Conservation (phyloP, 2,888 invertebrate species). For the Hofmannophila pseudospretella region DNA sequence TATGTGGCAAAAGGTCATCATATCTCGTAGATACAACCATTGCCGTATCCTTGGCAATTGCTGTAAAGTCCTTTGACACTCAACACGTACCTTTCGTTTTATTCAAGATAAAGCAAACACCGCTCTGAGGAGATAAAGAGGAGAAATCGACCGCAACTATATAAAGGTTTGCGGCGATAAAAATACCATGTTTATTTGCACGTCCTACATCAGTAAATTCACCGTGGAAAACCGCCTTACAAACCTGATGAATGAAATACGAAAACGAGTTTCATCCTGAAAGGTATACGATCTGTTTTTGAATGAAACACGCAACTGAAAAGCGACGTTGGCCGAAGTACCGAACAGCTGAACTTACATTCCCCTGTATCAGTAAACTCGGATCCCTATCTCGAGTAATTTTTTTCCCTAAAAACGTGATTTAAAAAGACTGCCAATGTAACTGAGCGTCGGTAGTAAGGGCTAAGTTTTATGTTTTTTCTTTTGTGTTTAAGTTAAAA, state of each 20-base stretch:
- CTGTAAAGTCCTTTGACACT: constrained; percentile 45
- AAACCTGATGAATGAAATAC: constrained; percentile 22
- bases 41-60: constrained; percentile 17
- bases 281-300: constrained; percentile 48
- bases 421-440: constrained; percentile 47
- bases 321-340: constrained; percentile 37
- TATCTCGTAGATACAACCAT: constrained; percentile 1
- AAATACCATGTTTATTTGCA: constrained; percentile 78
- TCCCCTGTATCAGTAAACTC: constrained; percentile 69
- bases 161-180: constrained; percentile 76
- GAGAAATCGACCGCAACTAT: constrained; percentile 76
- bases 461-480: constrained; percentile 26
- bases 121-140: constrained; percentile 71
- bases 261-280: constrained; percentile 39
- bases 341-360: constrained; percentile 54
- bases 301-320: constrained; percentile 19
- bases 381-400: constrained; percentile 59
- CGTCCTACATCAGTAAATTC: constrained; percentile 69
- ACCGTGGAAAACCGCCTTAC: constrained; percentile 48
- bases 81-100: constrained; percentile 59
- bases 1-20: not conserved
- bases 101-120: constrained; percentile 74
- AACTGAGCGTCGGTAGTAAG: constrained; percentile 20
- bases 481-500: constrained; percentile 10
- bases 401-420: constrained; percentile 56